Conservation (phyloP, 2,797 vertebrate species). For the Arnoldichthys spilopterus region DNA sequence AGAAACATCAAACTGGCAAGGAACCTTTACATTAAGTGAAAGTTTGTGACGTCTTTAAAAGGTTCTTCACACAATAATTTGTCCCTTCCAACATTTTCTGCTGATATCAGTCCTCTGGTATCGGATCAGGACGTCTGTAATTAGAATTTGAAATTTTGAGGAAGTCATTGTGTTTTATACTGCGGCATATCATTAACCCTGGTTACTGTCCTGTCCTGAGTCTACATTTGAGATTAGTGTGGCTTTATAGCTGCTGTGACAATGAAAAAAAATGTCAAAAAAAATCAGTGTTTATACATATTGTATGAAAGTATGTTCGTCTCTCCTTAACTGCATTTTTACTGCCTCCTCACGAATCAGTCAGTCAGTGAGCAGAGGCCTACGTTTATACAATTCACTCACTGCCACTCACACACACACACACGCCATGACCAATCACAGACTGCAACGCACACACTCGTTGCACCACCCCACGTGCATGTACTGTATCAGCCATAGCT, state of each 20-base stretch:
- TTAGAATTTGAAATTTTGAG: too few relatives aligned
- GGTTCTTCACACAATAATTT: too few relatives aligned
- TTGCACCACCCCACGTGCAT: not conserved
- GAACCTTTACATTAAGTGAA: too few relatives aligned
- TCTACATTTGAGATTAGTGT: not conserved
- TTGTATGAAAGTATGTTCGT: constrained; percentile 1
- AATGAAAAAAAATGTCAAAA: not conserved
- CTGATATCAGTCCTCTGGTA: too few relatives aligned
- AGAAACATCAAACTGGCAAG: too few relatives aligned
- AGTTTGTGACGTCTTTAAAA: too few relatives aligned
- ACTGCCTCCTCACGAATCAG: constrained; percentile 1
- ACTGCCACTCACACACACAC: constrained; percentile 39
- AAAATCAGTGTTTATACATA: not conserved
- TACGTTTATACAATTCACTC: constrained; percentile 31
- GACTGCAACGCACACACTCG: not conserved
- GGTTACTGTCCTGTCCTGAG: not conserved
- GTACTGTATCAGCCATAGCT: constrained; percentile 2
- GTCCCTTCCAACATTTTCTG: too few relatives aligned
- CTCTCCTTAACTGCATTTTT: not conserved
- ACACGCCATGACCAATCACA: not conserved
- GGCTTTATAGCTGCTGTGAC: not conserved
- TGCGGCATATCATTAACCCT: not conserved
- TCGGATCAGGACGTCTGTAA: too few relatives aligned
- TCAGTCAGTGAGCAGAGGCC: constrained; percentile 11
- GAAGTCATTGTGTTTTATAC: not conserved